Evolutionary conservation across 2,113 vertebrate species (phyloP).

Genomic region (Charadrius vociferus): DNA sequence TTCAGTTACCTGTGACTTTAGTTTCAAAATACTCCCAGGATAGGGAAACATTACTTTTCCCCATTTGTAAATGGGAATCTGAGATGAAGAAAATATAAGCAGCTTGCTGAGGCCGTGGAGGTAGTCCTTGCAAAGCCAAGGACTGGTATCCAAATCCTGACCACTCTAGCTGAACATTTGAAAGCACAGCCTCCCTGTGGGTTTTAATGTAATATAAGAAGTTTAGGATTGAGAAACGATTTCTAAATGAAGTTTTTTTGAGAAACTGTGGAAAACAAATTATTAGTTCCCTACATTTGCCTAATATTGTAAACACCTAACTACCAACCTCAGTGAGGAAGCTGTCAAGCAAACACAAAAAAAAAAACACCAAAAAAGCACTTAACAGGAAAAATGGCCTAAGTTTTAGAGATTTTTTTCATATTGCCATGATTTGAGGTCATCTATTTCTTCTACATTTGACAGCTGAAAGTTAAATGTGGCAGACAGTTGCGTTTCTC

Average conservation of each 20-base stretch:
- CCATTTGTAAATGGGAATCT: not conserved
- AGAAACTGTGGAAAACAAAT: not conserved
- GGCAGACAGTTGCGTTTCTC: not conserved
- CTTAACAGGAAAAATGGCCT: not conserved
- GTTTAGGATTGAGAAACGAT: not conserved
- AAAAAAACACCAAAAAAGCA: not conserved
- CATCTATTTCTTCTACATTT: not conserved
- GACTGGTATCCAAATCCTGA: not conserved
- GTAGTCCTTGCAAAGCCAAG: not conserved
- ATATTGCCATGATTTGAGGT: not conserved
- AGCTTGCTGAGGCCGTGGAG: not conserved
- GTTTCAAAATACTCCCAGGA: conserved; percentile 20
- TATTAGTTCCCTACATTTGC: not conserved
- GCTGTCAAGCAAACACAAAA: not conserved
- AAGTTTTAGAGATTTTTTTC: not conserved
- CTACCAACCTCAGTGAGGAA: not conserved
- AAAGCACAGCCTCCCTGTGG: not conserved
- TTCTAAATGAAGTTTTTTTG: not conserved
- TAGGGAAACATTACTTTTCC: not conserved
- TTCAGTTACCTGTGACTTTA: not conserved
- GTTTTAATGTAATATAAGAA: not conserved
- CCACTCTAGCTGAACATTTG: not conserved
- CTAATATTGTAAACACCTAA: not conserved
- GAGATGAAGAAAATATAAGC: not conserved
- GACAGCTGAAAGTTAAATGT: not conserved